Base-by-base conservation (phyloP, 2,888 invertebrate genomes). In the Xiphydria camelus region DNA sequence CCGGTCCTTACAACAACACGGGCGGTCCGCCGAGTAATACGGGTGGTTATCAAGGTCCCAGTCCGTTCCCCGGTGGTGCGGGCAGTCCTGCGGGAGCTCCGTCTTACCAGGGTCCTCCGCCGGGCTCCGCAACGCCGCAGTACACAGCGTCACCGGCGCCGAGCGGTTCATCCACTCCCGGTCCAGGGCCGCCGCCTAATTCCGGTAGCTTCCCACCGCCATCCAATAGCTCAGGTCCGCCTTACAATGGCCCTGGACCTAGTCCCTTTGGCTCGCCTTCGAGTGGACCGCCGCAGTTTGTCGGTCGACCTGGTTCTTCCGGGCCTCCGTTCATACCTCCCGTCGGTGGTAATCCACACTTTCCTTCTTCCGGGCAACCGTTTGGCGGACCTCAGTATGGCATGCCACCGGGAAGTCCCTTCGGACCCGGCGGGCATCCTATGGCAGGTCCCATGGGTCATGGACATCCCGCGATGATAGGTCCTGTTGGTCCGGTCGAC, bases 111-210 rank as follows among this genome's bases (percentile, higher is more conserved):
- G 84, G 87, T 59, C 81, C 82, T 71, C 89, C 82, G 70, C 88
- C 83, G 64, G 90, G 82, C 68, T 89, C 84, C 69, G 89, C 81
- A 75, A 91, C 83, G 68, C 91, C 86, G 65, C 91, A 86, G 79
- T 91, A 90, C 76, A 89, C 89, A 64, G 89, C 91, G 67, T 91
- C 91, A 54, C 92, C 92, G 64, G 89, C 86, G 67, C 91, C 89
- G 59, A 91, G 83, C 66, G 91, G 85, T 66, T 83, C 87, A 37
- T 91, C 91, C 59, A 90, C 91, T 26, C 91, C 91, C 5, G 91
- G 89, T 49, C 89, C 87, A 15, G 83, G 82, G 41, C 78, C 83
- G 39, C 82, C 80, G 29, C 83, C 84, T 9, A 78, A 79, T 61
- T 76, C 80, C 7, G 76, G 75, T 17, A 76, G 77, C 6, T 74